Evolutionary conservation across 2,797 vertebrate species (phyloP), one percentile per base, ranked within the genome.

Genomic region (Pseudopleuronectes americanus): DNA sequence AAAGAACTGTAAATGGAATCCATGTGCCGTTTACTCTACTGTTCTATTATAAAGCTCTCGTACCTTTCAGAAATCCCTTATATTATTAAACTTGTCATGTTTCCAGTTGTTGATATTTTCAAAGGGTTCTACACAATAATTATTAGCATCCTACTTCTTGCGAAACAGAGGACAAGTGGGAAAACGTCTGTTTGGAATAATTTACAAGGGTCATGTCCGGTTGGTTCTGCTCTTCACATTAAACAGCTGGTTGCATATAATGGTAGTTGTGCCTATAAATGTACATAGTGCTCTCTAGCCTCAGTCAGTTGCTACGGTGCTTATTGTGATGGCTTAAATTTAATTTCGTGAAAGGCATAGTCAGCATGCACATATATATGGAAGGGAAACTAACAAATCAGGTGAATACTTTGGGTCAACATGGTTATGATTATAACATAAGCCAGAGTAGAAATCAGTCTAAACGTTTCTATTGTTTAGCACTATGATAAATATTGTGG

Each of bases 271-370:
- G 19, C 23, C 36, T 54, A 14, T 64, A 62, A 28, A 85, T 86
- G 75, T 81, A 59, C 76, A 80, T 76, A 56, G 70, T 84, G 78
- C 64, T 74, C 67, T 41, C 47, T 64, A 66, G 41, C 47, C 52
- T 80, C 80, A 51, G 71, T 85, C 68, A 68, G 71, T 60, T 31
- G 70, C 61, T 78, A 47, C 61, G 71, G 74, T 84, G 79, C 60
- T 73, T 79, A 80, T 74, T 67, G 45, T 41, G 68, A 73, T 67
- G 77, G 24, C 57, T 79, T 74, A 71, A 77, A 78, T 68, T 72
- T 21, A 79, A 72, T 64, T 60, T 70, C 55, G 73, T 78, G 68
- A 67, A 69, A 76, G 70, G 71, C 41, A 54, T 60, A 69, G 67
- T 69, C 47, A 14, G 8, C 26, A 2, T n/a, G 28, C 64, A 41